Percentiles rank a stretch among this genome's conserved stretches.
Evolutionary conservation across 53 echinoderm and acorn worm genomes (phyloP).

Genomic region (Stichopus horrens): DNA sequence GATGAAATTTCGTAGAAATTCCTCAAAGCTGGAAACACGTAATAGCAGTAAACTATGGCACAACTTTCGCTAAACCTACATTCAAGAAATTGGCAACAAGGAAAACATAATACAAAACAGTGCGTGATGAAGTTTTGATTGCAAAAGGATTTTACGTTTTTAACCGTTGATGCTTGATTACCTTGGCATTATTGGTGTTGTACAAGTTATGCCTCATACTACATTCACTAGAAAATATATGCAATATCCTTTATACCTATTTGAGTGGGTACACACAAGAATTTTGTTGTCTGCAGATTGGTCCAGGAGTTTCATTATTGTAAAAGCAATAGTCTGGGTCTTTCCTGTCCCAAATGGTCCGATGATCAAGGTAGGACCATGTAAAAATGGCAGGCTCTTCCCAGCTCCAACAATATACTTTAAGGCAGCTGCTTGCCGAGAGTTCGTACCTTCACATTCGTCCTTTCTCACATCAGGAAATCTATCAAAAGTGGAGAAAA

Average conservation of each 20-base stretch:
- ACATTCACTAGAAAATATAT: no score
- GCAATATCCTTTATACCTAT: slow-evolving; percentile 63
- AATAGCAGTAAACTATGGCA: no score
- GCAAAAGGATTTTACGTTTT: no score
- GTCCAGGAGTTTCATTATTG: slow-evolving; percentile 63
- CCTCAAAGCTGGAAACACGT: no score
- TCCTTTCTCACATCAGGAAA: slow-evolving; percentile 41
- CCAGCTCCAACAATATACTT: slow-evolving; percentile 53
- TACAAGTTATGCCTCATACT: no score
- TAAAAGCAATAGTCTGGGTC: slow-evolving; percentile 72
- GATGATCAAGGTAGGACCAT: slow-evolving; percentile 73
- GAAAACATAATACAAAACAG: no score
- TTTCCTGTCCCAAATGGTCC: slow-evolving; percentile 96
- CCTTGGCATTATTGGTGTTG: no score
- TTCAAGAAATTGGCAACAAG: no score
- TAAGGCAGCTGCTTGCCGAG: slow-evolving; percentile 61
- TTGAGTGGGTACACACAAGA: slow-evolving; percentile 85
- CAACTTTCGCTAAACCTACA: no score
- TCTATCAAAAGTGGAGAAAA: slow-evolving; percentile 14
- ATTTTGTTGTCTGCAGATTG: slow-evolving; percentile 55
- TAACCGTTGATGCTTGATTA: no score
- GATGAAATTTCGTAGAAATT: no score
- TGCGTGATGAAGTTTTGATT: no score
- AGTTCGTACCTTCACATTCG: slow-evolving; percentile 55
- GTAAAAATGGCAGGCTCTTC: slow-evolving; percentile 23